A percentile compares a stretch with the other conserved stretches of the same genome.
Conservation (phyloP, 1,140 invertebrate species). For the Caerostris darwini region DNA sequence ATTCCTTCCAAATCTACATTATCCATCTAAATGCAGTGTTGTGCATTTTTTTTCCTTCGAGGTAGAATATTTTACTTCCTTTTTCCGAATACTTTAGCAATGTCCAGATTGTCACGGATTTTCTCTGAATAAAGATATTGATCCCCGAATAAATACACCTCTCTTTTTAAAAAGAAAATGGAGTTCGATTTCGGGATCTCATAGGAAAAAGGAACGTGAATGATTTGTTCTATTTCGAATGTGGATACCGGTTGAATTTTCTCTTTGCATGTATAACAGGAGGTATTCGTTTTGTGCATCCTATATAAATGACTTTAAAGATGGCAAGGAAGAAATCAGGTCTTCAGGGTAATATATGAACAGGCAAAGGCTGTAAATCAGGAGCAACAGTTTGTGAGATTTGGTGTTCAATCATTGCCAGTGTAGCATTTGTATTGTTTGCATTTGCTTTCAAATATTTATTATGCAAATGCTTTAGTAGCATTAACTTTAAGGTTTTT, state of each 20-base stretch:
- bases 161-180: background rate
- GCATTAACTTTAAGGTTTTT: too few species aligned
- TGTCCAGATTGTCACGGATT: background rate
- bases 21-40: background rate
- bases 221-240: constrained; percentile 32
- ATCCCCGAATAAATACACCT: constrained; percentile 16
- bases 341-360: background rate
- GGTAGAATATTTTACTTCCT: background rate
- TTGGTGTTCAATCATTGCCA: background rate
- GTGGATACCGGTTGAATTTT: background rate
- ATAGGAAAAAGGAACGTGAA: background rate
- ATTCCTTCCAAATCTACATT: background rate
- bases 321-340: background rate
- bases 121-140: background rate
- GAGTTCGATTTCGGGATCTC: background rate
- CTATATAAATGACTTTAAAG: background rate
- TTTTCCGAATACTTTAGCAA: background rate
- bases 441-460: too few species aligned
- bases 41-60: background rate
- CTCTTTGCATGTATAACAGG: background rate
- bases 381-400: background rate
- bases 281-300: constrained; percentile 9
- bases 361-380: background rate
- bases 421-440: too few species aligned
- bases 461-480: too few species aligned